A percentile compares a stretch with the other conserved stretches of the same genome.
Evolutionary conservation across 2,888 invertebrate genomes (phyloP).

Genomic region (Coelopa pilipes): DNA sequence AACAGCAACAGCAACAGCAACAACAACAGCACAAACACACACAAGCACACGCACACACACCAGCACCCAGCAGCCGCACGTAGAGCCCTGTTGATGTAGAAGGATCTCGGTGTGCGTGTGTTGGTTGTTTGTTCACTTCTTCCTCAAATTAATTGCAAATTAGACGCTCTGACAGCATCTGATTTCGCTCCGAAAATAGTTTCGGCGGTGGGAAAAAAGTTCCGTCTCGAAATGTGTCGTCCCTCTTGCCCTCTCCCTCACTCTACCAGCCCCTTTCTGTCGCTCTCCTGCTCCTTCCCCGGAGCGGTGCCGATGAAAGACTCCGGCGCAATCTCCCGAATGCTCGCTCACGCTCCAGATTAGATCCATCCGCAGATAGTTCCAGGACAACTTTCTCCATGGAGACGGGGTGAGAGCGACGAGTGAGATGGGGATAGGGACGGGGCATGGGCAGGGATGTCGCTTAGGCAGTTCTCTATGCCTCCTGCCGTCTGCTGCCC

Average conservation of each 20-base stretch:
- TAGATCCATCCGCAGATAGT: neutral
- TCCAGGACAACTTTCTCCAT: neutral
- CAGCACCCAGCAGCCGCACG: neutral
- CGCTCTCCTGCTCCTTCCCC: too few species aligned
- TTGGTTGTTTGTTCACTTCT: slow-evolving; percentile 16
- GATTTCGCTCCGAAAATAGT: slow-evolving; percentile 19
- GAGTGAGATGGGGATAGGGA: neutral
- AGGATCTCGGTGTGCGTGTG: neutral
- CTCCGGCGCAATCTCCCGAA: too few species aligned
- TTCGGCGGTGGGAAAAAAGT: neutral
- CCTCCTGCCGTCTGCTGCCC: too few species aligned
- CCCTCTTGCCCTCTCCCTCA: too few species aligned
- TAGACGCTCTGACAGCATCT: slow-evolving; percentile 18
- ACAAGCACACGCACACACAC: neutral
- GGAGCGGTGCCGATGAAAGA: too few species aligned
- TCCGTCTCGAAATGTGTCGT: too few species aligned
- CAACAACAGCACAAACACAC: neutral
- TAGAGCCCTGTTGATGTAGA: neutral
- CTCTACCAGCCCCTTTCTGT: too few species aligned
- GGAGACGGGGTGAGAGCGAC: too few species aligned
- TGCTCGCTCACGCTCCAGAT: too few species aligned
- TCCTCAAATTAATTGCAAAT: slow-evolving; percentile 33
- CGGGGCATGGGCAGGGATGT: too few species aligned
- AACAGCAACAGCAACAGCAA: too few species aligned
- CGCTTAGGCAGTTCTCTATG: too few species aligned